phyloP scores from a whole-genome alignment of 2,113 vertebrate species.

The Pseudorectes ferrugineus region DNA sequence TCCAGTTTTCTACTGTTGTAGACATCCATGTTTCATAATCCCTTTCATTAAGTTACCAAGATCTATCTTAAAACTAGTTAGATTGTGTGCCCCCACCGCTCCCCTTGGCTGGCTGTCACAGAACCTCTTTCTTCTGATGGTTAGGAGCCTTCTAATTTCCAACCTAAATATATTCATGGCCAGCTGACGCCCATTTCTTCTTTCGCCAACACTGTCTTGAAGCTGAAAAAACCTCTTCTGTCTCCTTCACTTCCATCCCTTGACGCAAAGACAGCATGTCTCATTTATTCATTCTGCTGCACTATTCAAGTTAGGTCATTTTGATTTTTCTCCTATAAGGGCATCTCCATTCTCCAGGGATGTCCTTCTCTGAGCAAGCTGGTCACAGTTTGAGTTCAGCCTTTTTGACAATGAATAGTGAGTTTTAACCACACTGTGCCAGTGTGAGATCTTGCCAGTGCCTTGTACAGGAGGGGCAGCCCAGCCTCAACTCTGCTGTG shows the following conservation, averaged over 20 bases:
- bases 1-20: neutral
- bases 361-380: neutral
- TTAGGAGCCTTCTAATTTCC: constrained; percentile 63
- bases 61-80: constrained; percentile 47
- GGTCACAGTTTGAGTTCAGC: neutral
- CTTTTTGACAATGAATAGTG: neutral
- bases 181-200: constrained; percentile 39
- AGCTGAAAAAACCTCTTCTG: neutral
- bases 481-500: neutral
- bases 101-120: constrained; percentile 38
- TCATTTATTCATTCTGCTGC: neutral
- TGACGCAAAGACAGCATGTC: neutral
- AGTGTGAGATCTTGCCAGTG: neutral
- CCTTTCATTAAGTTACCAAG: constrained; percentile 60
- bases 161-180: constrained; percentile 61
- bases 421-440: neutral
- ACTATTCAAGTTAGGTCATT: neutral
- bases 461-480: neutral
- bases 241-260: neutral
- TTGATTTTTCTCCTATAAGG: neutral
- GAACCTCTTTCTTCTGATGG: constrained; percentile 50
- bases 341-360: neutral
- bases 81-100: neutral
- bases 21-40: constrained; percentile 30
- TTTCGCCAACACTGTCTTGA: neutral